Evolutionary conservation across 2,113 vertebrate genomes (phyloP), one percentile per base, ranked within the genome.

Genomic region (Seriola rivoliana): DNA sequence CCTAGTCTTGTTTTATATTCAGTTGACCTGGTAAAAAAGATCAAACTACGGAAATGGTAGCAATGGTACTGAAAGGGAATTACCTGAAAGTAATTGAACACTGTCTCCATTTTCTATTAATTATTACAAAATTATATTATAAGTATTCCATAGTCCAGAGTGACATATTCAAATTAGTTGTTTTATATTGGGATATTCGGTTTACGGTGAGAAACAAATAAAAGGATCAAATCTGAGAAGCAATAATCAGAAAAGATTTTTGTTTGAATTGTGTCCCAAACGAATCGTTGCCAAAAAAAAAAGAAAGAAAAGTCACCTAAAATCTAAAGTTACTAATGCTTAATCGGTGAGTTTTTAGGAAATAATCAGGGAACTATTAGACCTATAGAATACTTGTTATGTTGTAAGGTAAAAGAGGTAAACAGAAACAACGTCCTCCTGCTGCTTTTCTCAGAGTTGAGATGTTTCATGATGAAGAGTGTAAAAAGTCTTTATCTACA

Each of bases 401-500:
- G 32, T 17, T 71, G 1, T 34, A 67, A 14, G 3, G 8, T 69
- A 19, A 36, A 54, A 40, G 1, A 50, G 3, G 9, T 57, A 6
- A 48, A 75, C 29, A 44, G 52, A 64, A 68, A 44, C 9, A 46
- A 19, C 60, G 58, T 4, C 46, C 7, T 52, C 25, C 48, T 52
- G 36, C 19, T 67, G 50, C 23, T 11, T 72, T 32, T 12, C 32
- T 21, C 29, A 16, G 16, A 16, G 14, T 78, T 25, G 54, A 59
- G 32, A 48, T 29, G 21, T 59, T 76, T 65, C n/a, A 63, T 36
- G 3, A 79, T 57, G 16, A 54, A 70, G 17, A 34, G 10, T 58
- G 0, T 32, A 76, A 38, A 36, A 76, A 40, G 13, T 72, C 17
- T 78, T 59, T 68, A 10, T 74, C 36, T 23, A 50, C 32, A 32